These are phyloP conservation scores for Pyralis farinalis DNA, from an alignment of 2,888 invertebrate species.

Conservation along the genomic window DNA sequence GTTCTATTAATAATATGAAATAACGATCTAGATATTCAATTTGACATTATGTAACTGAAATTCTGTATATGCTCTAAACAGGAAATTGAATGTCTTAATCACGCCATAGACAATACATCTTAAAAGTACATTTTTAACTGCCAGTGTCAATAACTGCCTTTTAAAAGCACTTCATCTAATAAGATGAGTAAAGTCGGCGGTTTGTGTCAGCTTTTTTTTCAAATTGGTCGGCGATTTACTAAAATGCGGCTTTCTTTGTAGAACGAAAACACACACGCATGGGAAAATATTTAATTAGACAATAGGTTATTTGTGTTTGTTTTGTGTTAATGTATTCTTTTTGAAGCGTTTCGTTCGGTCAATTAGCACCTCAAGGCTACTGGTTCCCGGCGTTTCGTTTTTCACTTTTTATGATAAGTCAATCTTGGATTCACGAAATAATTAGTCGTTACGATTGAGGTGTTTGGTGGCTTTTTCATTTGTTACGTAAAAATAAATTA, in stretches of 20 bases:
- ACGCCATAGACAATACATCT: slow-evolving; percentile 48
- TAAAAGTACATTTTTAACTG: slow-evolving; percentile 30
- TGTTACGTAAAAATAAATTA: too few species aligned
- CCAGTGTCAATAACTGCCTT: slow-evolving; percentile 63
- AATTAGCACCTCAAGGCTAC: slow-evolving; percentile 70
- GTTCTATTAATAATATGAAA: too few species aligned
- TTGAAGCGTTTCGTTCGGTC: slow-evolving; percentile 57
- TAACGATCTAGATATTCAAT: too few species aligned
- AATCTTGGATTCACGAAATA: slow-evolving; percentile 47
- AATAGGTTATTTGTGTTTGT: slow-evolving; percentile 79
- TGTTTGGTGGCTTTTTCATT: slow-evolving; percentile 9
- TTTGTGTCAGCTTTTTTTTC: slow-evolving; percentile 38
- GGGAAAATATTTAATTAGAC: slow-evolving; percentile 81
- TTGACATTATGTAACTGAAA: too few species aligned
- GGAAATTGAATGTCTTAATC: slow-evolving; percentile 55
- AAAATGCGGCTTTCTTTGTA: slow-evolving; percentile 56
- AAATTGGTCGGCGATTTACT: slow-evolving; percentile 46
- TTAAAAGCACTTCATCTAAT: slow-evolving; percentile 78
- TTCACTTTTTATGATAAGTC: slow-evolving; percentile 64
- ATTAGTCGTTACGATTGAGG: slow-evolving; percentile 30
- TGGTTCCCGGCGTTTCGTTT: slow-evolving; percentile 44
- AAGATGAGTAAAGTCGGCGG: slow-evolving; percentile 73
- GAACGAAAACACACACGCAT: slow-evolving; percentile 47
- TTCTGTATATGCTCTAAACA: slow-evolving; percentile 4
- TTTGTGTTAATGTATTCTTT: slow-evolving; percentile 75